A percentile compares a stretch with the other conserved stretches of the same genome.
These are phyloP conservation scores for Zoanthus sansibaricus DNA, from an alignment of 92 coral and sea anemone genomes.

Conservation along the genomic window DNA sequence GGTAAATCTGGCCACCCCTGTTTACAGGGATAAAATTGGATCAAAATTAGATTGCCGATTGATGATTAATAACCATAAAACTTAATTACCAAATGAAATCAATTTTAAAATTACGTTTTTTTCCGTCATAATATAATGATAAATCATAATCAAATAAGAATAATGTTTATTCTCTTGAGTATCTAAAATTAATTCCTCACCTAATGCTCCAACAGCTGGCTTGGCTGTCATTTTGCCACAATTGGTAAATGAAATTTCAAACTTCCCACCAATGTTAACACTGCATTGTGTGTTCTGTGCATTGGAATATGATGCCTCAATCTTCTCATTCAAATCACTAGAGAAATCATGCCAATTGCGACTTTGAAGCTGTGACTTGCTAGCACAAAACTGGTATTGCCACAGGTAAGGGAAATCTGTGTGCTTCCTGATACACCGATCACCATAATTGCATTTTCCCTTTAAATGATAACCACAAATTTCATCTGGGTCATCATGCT, in stretches of 20 bases:
- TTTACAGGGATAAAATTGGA: too few relatives aligned
- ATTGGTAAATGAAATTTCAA: not conserved
- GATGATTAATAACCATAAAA: too few relatives aligned
- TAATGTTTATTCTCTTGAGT: too few relatives aligned
- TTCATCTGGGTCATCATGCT: conserved; percentile 42
- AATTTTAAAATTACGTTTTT: too few relatives aligned
- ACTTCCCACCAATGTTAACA: conserved; percentile 1
- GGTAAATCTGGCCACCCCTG: too few relatives aligned
- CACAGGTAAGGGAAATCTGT: conserved; percentile 88
- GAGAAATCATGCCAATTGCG: conserved; percentile 69
- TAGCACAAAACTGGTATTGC: conserved; percentile 58
- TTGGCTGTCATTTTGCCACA: conserved; percentile 7
- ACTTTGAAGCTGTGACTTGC: not conserved
- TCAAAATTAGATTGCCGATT: too few relatives aligned
- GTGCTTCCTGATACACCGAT: conserved; percentile 73
- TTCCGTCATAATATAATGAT: too few relatives aligned
- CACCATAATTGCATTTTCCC: conserved; percentile 89
- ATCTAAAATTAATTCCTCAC: not conserved
- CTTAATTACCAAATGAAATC: too few relatives aligned
- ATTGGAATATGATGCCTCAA: conserved; percentile 74
- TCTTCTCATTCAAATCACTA: conserved; percentile 61
- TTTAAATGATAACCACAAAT: conserved; percentile 93
- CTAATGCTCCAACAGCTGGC: not conserved
- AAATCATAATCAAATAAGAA: too few relatives aligned
- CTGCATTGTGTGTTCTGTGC: not conserved